Conservation (phyloP, 2,888 invertebrate genomes). For the Zhengitettix transpicula region DNA sequence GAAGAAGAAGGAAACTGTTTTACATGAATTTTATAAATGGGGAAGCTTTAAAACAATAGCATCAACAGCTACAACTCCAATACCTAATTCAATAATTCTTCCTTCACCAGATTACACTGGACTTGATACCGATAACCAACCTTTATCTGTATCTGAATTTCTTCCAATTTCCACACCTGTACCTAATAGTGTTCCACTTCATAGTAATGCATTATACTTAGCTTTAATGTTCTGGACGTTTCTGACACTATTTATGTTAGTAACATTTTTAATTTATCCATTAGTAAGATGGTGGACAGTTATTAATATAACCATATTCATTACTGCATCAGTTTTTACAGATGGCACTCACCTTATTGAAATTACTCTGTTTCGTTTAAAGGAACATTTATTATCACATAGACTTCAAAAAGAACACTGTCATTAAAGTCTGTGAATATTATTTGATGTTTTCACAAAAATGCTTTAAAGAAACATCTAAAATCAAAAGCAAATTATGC, state of each 20-base stretch:
- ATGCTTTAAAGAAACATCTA: too few species aligned
- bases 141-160: neutral
- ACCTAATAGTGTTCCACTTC: neutral
- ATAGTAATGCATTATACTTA: conserved; percentile 25
- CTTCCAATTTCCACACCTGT: too few species aligned
- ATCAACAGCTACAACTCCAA: neutral
- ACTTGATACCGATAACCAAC: neutral
- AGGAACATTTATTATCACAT: neutral
- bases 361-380: conserved; percentile 32
- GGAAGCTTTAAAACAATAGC: conserved; percentile 26
- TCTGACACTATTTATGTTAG: conserved; percentile 31
- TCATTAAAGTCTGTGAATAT: too few species aligned
- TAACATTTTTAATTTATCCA: conserved; percentile 24
- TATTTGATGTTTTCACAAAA: too few species aligned
- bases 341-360: conserved; percentile 47
- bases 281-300: conserved; percentile 37
- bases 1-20: conserved; percentile 43
- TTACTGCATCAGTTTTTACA: conserved; percentile 35
- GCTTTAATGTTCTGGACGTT: conserved; percentile 50
- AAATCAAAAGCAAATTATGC: too few species aligned
- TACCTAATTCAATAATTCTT: neutral
- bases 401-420: too few species aligned
- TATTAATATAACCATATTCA: conserved; percentile 34
- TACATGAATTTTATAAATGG: conserved; percentile 39
- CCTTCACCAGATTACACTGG: conserved; percentile 8